Conservation (phyloP, 2,888 invertebrate genomes). For the Idaea biselata region DNA sequence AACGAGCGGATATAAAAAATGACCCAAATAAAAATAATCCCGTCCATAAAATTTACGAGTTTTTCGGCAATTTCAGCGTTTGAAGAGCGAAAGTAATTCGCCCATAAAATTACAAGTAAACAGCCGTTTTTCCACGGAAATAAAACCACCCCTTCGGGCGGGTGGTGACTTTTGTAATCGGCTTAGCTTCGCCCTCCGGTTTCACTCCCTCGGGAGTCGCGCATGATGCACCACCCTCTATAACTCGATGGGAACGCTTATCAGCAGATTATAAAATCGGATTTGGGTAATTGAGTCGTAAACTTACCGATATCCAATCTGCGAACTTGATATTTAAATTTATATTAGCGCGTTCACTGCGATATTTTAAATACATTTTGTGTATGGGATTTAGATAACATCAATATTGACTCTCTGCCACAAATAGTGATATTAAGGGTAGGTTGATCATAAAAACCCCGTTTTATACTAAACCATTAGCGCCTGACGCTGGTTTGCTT, state of each 20-base stretch:
- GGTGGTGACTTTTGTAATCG: slow-evolving; percentile 76
- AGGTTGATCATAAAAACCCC: not conserved
- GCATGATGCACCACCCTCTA: slow-evolving; percentile 68
- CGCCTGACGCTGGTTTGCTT: no score
- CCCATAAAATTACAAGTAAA: slow-evolving; percentile 77
- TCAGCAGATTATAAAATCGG: slow-evolving; percentile 75
- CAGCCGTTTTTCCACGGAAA: slow-evolving; percentile 76
- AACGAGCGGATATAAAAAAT: slow-evolving; percentile 48
- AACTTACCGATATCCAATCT: slow-evolving; percentile 38
- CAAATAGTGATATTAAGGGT: not conserved
- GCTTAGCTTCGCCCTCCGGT: slow-evolving; percentile 64
- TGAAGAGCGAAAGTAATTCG: slow-evolving; percentile 76
- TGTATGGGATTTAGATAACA: not conserved
- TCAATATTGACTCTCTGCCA: not conserved
- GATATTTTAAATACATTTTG: not conserved
- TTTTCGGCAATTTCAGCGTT: slow-evolving; percentile 69
- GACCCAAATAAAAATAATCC: slow-evolving; percentile 70
- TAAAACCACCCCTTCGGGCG: slow-evolving; percentile 62
- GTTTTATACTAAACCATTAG: not conserved
- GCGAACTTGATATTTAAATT: not conserved
- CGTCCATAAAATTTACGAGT: slow-evolving; percentile 67
- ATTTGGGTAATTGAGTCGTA: slow-evolving; percentile 76
- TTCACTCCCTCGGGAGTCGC: slow-evolving; percentile 51
- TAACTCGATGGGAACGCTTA: slow-evolving; percentile 76
- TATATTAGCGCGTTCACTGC: slow-evolving; percentile 2